Evolutionary conservation across 1,140 invertebrate genomes (phyloP), one percentile per base, ranked within the genome.

Genomic region (Thereuonema tuberculata): DNA sequence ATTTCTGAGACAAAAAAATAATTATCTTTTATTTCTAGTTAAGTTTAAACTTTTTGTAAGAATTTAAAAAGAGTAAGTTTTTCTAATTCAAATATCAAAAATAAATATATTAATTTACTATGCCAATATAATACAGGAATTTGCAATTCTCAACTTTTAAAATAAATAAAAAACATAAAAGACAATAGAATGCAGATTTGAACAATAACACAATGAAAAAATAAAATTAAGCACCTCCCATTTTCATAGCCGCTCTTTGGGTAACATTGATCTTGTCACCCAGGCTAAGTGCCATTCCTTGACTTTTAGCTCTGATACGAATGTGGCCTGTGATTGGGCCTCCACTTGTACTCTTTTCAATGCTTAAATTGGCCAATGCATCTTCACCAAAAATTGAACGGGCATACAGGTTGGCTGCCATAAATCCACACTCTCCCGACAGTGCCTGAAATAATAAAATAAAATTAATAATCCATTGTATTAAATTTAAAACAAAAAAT

Each of bases 341-440:
- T 66, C 87, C 83, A 2, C 86, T 82, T 69, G 91, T 86, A 15
- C 93, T 87, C 68, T 95, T 96, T 74, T 99, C 97, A 67, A 99
- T 93, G 68, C 92, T 96, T 64, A 99, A 81, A 81, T 99, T 99
- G 52, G 95, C 96, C 60, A 99, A 75, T 1, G 95, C 95, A 75
- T 99, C 94, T 77, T 99, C 96, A 1, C 97, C 97, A 76, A 99
- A 99, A 69, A 99, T 98, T 1, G 94, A 98, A 55, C 93, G 86
- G 37, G 96, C 95, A 77, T 98, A 99, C 80, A 99, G 85, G 71
- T 99, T 99, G 31, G 95, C 97, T 37, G 95, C 95, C 89, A 99
- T 93, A 74, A 99, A 99, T 17, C 94, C 93, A 75, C 95, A 99
- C 67, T 98, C 90, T 0, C 95, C 95, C 9, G 85, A 87, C 31